Conservation (phyloP, 2,797 vertebrate species). For the Mallotus villosus region DNA sequence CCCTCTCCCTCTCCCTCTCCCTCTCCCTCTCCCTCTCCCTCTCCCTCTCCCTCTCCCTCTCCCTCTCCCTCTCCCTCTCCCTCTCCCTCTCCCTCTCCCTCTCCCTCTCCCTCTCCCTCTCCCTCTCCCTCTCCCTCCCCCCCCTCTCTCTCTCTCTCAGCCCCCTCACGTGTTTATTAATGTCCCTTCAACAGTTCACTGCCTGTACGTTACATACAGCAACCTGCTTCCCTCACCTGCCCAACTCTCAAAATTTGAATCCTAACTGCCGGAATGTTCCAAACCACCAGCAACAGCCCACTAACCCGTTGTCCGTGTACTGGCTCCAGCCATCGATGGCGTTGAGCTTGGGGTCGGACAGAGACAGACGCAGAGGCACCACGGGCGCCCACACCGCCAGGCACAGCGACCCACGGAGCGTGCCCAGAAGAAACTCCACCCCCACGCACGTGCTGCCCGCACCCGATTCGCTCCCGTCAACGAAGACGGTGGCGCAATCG, state of each 20-base stretch:
- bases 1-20: too few species aligned
- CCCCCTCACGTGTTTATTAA: too few species aligned
- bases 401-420: constrained; percentile 62
- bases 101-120: too few species aligned
- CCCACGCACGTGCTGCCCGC: constrained; percentile 65
- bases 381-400: constrained; percentile 73
- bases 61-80: too few species aligned
- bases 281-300: background rate
- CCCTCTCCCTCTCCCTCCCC: too few species aligned
- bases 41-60: too few species aligned
- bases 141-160: too few species aligned
- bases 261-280: background rate
- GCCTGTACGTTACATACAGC: too few species aligned
- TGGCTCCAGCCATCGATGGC: constrained; percentile 70
- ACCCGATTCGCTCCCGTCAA: constrained; percentile 76
- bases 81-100: too few species aligned
- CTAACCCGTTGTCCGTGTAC: constrained; percentile 59
- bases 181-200: too few species aligned
- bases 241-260: background rate
- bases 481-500: constrained; percentile 70
- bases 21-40: too few species aligned
- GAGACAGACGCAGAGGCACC: constrained; percentile 66
- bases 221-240: background rate
- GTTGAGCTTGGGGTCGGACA: constrained; percentile 71
- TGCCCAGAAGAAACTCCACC: constrained; percentile 70